Evolutionary conservation across 2,797 vertebrate species (phyloP), one percentile per base, ranked within the genome.

Genomic region (Sebastes ruberrimus): DNA sequence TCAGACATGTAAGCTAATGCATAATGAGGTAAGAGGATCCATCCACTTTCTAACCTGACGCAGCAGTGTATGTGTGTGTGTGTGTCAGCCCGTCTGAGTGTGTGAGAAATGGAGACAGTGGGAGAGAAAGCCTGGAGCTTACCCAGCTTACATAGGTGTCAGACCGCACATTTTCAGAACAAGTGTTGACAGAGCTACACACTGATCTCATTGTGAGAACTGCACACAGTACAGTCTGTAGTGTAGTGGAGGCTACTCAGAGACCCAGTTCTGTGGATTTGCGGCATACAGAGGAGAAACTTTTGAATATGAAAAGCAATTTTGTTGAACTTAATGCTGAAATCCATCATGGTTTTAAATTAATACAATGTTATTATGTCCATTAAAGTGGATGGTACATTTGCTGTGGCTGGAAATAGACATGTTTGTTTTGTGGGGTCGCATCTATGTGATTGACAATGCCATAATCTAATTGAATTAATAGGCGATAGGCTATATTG

Each of bases 91-190:
- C 3, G 55, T 68, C 59, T 75, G 82, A 78, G 71, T 79, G 76
- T 79, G 83, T 82, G 83, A 88, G 85, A 85, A 88, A 88, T 33
- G 61, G 62, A 87, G 72, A 82, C 38, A 76, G 78, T 61, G 62
- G 73, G 87, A 89, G 84, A 82, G 80, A 69, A 83, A 80, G 80
- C 78, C 86, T 76, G 82, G 82, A 91, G 88, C 75, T 87, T 82
- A 83, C 77, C 82, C 74, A 79, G 79, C 76, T 83, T 86, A 79
- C 72, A 76, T 82, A 88, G 88, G 90, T 92, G 86, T 93, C 80
- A 93, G 92, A 92, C 89, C 80, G 90, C 84, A 86, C 86, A 89
- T 88, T 80, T 90, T 86, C 61, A 80, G 80, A 88, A 71, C n/a
- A 81, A 76, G 88, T 89, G 92, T 86, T 91, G 80, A 89, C 77